Evolutionary conservation across 1,140 invertebrate species (phyloP), one percentile per base, ranked within the genome.

Genomic region (Arion vulgaris): DNA sequence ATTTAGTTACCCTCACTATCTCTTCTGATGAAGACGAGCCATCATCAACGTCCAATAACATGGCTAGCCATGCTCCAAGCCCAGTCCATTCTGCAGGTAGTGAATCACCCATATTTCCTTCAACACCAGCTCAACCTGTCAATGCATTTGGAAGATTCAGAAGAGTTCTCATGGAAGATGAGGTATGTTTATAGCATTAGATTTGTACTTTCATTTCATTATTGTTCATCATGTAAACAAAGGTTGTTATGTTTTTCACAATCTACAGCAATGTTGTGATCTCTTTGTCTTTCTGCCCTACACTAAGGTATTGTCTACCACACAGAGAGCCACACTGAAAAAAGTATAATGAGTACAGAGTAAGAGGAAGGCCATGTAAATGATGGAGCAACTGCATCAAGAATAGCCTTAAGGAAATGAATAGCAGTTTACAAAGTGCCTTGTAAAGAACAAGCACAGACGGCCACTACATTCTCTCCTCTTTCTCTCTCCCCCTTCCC

Each of bases 21-120:
- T 89, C 88, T 74, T 88, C 86, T 32, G 86, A 87, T 83, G 88
- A 89, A 41, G 88, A 89, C 53, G 86, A 87, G 49, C 84, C 71
- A 36, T n/a, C 68, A 51, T 73, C 79, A 62, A 80, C 68, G 17
- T 28, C 74, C 38, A 76, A 45, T 38, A 81, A 32, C n/a, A 23
- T 39, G 32, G 36, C 71, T 76, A 32, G 39, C 5, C 38, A 45
- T 34, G 39, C 41, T 45, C 62, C 74, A 32, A 75, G 36, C 41
- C 11, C 66, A 45, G 71, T 49, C n/a, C n/a, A 39, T 45, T 83
- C 81, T n/a, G 68, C 69, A 7, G 80, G 80, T 39, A 75, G 80
- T 74, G 80, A 87, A 53, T 80, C 85, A 5, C 71, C 83, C 19
- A 72, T 85, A 19, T 84, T 86, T 73, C 82, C 86, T 39, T 28